Evolutionary conservation across 2,797 vertebrate genomes (phyloP).

Genomic region (Poliocrania exsul): DNA sequence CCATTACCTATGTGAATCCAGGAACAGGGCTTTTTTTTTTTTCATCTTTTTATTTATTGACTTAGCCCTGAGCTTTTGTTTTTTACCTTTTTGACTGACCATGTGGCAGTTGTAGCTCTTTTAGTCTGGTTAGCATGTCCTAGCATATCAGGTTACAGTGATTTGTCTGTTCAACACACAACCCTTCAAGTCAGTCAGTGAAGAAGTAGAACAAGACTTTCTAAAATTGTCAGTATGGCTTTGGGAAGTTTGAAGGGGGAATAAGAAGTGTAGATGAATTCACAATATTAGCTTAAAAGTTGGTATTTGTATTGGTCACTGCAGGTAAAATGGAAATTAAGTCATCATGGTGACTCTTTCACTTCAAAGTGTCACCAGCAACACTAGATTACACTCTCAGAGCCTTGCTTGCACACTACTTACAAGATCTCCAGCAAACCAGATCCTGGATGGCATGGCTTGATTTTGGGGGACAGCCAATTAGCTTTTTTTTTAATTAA

Average conservation of each 20-base stretch:
- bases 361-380: not conserved
- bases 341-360: not conserved
- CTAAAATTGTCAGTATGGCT: not conserved
- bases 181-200: not conserved
- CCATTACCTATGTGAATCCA: not conserved
- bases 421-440: not conserved
- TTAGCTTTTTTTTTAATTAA: not conserved
- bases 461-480: not conserved
- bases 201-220: not conserved
- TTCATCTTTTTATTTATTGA: not conserved
- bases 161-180: not conserved
- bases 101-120: not conserved
- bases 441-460: not conserved
- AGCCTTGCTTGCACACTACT: not conserved
- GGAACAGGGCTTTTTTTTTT: not conserved
- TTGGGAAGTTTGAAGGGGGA: not conserved
- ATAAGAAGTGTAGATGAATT: not conserved
- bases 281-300: not conserved
- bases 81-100: not conserved
- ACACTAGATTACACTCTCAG: not conserved
- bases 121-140: not conserved
- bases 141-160: not conserved
- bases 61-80: not conserved
- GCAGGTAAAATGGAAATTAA: not conserved
- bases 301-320: not conserved